Conservation (phyloP, 1,140 invertebrate species). For the Drosophila navojoa region DNA sequence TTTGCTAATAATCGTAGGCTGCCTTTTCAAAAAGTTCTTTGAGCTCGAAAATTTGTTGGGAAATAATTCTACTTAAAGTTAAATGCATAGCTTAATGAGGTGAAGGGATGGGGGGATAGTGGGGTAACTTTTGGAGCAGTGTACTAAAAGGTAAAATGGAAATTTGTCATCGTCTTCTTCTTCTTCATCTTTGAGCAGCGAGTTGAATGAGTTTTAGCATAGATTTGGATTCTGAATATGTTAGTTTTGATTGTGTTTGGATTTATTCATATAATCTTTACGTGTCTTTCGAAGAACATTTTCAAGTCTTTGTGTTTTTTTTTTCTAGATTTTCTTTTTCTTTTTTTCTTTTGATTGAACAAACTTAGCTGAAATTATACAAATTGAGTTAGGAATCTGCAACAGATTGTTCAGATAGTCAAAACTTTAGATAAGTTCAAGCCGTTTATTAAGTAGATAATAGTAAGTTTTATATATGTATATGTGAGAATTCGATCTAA, state of each 20-base stretch:
- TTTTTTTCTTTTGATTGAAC: conserved; percentile 7
- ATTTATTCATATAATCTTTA: conserved; percentile 18
- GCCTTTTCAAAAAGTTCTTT: conserved; percentile 59
- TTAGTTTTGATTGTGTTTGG: conserved; percentile 38
- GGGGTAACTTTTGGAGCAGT: not conserved
- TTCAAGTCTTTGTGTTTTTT: conserved; percentile 38
- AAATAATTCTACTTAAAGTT: conserved; percentile 76
- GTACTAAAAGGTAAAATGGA: not conserved
- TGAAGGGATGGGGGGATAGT: not conserved
- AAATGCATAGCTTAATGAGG: conserved; percentile 45
- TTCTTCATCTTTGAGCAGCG: conserved; percentile 50
- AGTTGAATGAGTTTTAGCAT: conserved; percentile 36
- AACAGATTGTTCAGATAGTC: conserved; percentile 1
- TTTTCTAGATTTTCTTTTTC: not conserved
- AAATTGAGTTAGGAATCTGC: too few relatives aligned
- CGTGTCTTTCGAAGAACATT: conserved; percentile 35
- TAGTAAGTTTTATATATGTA: conserved; percentile 31
- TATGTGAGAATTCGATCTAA: conserved; percentile 67
- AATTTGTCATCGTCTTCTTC: conserved; percentile 18
- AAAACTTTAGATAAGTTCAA: not conserved
- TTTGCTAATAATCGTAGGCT: conserved; percentile 64
- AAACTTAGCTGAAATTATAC: conserved; percentile 15
- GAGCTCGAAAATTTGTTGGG: conserved; percentile 51
- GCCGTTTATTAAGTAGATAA: conserved; percentile 15
- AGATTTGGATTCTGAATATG: conserved; percentile 17